These are phyloP conservation scores for Cyaniris semiargus DNA, from an alignment of 2,888 invertebrate genomes.

Conservation along the genomic window DNA sequence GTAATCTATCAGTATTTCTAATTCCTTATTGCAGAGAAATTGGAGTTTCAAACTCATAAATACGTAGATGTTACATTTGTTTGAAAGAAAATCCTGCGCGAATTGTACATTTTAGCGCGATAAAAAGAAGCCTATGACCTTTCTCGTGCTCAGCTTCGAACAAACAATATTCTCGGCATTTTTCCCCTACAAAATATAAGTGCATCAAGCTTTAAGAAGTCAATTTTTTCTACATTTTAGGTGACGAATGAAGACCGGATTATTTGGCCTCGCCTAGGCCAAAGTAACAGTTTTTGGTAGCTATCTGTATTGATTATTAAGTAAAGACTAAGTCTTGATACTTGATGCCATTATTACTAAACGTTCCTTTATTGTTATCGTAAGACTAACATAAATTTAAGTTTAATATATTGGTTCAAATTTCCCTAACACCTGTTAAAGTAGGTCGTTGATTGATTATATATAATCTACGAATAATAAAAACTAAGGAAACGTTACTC, in stretches of 20 bases:
- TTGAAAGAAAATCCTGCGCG: neutral
- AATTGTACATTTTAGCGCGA: neutral
- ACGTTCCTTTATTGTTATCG: slow-evolving; percentile 8
- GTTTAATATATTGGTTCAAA: neutral
- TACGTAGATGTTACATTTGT: neutral
- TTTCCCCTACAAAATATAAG: neutral
- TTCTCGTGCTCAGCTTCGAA: neutral
- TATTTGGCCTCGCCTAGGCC: neutral
- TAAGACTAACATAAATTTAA: slow-evolving; percentile 15
- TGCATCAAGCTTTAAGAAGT: neutral
- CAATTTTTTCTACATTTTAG: slow-evolving; percentile 9
- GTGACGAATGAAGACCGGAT: neutral
- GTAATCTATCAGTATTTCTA: slow-evolving; percentile 29
- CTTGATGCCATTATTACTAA: slow-evolving; percentile 7
- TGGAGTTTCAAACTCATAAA: neutral
- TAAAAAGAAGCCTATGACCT: neutral
- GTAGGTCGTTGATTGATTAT: neutral
- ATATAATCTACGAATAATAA: no score
- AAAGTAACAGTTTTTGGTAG: slow-evolving; percentile 7
- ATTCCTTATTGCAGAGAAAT: neutral
- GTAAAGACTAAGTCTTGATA: slow-evolving; percentile 3
- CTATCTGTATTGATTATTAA: neutral
- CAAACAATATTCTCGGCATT: neutral
- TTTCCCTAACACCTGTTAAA: neutral
- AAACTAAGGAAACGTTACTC: no score